Percentiles rank a stretch among this genome's conserved stretches.
Evolutionary conservation across 2,113 vertebrate genomes (phyloP).

Genomic region (Calyptomena viridis): DNA sequence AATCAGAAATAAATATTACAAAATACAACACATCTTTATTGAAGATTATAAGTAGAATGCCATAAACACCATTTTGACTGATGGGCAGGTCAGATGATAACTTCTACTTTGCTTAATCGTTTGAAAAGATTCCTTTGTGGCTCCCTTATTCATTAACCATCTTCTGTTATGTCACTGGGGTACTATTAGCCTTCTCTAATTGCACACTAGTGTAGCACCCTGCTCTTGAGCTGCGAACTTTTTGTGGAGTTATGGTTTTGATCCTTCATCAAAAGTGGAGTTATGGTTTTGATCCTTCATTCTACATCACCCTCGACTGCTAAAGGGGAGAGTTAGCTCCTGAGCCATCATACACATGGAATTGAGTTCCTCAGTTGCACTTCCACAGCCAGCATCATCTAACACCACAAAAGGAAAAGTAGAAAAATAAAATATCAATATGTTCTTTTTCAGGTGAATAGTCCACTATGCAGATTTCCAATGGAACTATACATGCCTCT

Average conservation of each 20-base stretch:
- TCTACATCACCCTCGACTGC: neutral
- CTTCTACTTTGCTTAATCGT: neutral
- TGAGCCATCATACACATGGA: neutral
- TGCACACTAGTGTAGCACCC: neutral
- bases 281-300: neutral
- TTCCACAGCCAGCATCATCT: neutral
- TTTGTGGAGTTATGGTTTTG: neutral
- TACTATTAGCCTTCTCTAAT: neutral
- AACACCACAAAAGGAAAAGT: neutral
- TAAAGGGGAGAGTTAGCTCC: neutral
- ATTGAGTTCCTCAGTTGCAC: neutral
- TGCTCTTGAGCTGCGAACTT: neutral
- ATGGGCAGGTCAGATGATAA: neutral
- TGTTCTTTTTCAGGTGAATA: neutral
- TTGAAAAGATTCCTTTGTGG: neutral
- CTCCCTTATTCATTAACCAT: neutral
- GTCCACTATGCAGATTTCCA: neutral
- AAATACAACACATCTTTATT: neutral
- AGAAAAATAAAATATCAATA: neutral
- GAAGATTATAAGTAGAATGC: neutral
- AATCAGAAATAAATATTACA: neutral
- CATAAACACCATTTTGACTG: neutral
- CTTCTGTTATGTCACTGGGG: neutral
- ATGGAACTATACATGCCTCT: neutral
- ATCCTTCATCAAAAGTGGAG: neutral